These are phyloP conservation scores for Apotomis turbidana DNA, from an alignment of 2,888 invertebrate genomes.

Conservation along the genomic window DNA sequence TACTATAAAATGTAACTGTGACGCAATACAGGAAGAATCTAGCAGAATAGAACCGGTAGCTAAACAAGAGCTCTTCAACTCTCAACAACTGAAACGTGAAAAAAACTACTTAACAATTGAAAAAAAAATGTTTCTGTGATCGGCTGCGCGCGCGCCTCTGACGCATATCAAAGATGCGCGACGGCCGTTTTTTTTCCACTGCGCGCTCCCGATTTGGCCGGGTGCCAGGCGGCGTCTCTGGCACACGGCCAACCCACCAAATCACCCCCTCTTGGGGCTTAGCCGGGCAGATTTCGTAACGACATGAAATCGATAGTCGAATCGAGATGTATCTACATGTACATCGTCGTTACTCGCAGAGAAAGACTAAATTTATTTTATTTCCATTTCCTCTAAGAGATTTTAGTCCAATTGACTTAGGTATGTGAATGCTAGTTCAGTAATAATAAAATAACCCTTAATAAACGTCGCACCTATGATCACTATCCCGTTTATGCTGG, in stretches of 20 bases:
- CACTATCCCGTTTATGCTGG: too few species aligned
- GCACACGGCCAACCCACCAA: slow-evolving; percentile 70
- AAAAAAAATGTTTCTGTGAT: slow-evolving; percentile 52
- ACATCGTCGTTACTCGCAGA: too few species aligned
- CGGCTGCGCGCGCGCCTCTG: slow-evolving; percentile 72
- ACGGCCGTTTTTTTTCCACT: slow-evolving; percentile 77
- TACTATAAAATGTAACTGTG: too few species aligned
- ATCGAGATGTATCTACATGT: neutral
- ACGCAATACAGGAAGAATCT: too few species aligned
- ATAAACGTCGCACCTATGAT: too few species aligned
- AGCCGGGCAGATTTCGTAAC: slow-evolving; percentile 49
- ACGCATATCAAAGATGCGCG: slow-evolving; percentile 83
- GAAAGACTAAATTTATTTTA: too few species aligned
- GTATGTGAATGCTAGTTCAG: too few species aligned
- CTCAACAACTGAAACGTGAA: slow-evolving; percentile 4
- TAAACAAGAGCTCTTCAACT: slow-evolving; percentile 14
- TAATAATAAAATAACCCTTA: too few species aligned
- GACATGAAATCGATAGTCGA: slow-evolving; percentile 27
- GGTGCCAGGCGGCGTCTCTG: slow-evolving; percentile 75
- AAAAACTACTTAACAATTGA: slow-evolving; percentile 38
- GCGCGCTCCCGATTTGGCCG: slow-evolving; percentile 72
- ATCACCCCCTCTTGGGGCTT: slow-evolving; percentile 67
- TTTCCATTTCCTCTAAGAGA: too few species aligned
- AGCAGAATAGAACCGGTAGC: neutral
- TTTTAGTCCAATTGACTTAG: too few species aligned